Evolutionary conservation across 2,888 invertebrate species (phyloP).

Genomic region (Xanthia togata): DNA sequence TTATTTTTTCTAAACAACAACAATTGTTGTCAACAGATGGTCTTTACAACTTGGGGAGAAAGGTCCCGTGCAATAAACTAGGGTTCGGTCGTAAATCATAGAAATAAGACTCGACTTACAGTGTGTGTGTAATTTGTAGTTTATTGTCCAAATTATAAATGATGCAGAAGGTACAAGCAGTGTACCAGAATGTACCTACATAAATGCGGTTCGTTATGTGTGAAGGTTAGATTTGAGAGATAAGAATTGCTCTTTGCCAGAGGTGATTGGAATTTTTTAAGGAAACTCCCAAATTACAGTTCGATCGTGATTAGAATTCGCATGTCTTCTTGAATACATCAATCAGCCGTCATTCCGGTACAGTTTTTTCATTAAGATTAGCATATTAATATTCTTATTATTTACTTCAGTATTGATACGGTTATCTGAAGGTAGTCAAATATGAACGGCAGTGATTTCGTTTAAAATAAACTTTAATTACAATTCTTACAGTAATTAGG

Average conservation of each 20-base stretch:
- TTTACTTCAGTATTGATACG: too few species aligned
- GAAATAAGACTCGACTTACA: conserved; percentile 33
- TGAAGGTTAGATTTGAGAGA: background rate
- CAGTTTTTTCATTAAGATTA: too few species aligned
- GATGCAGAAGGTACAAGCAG: conserved; percentile 4
- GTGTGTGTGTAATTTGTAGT: conserved; percentile 48
- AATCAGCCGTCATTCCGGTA: too few species aligned
- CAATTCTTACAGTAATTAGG: too few species aligned
- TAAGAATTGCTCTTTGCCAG: background rate
- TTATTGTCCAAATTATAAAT: conserved; percentile 41
- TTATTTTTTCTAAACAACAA: conserved; percentile 28
- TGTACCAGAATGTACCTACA: background rate
- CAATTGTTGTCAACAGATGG: conserved; percentile 43
- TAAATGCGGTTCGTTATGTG: background rate
- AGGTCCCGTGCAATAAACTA: conserved; percentile 23
- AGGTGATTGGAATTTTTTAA: background rate
- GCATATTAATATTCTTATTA: too few species aligned
- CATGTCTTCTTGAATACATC: too few species aligned
- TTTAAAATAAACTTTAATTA: too few species aligned
- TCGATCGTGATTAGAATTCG: background rate
- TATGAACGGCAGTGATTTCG: too few species aligned
- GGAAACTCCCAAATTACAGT: background rate
- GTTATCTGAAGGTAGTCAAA: too few species aligned
- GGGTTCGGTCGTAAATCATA: conserved; percentile 51
- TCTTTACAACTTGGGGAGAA: conserved; percentile 33